These are phyloP conservation scores for Aurelia aurita complex sp. Pacific DNA, from an alignment of 30 jellyfish, hydroid and myxozoan genomes.

Conservation along the genomic window DNA sequence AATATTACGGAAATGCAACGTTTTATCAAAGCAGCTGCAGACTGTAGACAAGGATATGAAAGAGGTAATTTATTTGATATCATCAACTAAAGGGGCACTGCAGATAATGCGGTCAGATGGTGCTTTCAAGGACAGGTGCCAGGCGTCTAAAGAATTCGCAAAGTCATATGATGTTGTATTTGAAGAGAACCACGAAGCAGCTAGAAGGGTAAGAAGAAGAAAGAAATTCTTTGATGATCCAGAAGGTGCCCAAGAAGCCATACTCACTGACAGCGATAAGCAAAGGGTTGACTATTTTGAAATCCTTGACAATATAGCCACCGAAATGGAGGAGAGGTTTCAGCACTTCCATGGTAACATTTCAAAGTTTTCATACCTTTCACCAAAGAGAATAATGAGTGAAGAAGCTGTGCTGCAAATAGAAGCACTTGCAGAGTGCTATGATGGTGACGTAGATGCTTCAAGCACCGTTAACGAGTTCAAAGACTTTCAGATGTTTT, in stretches of 20 bases:
- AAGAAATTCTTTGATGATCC: conserved; percentile 17
- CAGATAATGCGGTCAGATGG: not conserved
- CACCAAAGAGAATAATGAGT: not conserved
- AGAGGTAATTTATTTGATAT: conserved; percentile 9
- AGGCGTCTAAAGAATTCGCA: not conserved
- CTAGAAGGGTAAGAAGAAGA: conserved; percentile 15
- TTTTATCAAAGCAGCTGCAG: conserved; percentile 12
- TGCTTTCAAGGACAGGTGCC: conserved; percentile 1
- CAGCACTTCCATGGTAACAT: conserved; percentile 9
- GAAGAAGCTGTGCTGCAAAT: conserved; percentile 19
- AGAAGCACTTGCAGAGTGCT: not conserved
- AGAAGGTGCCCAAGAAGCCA: not conserved
- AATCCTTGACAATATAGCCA: not conserved
- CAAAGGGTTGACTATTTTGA: not conserved
- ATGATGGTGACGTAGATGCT: not conserved
- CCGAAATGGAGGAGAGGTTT: conserved; percentile 16
- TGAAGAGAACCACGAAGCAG: conserved; percentile 12
- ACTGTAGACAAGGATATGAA: conserved; percentile 1
- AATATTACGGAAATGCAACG: not conserved
- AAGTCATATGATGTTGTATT: not conserved
- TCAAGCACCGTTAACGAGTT: conserved; percentile 12
- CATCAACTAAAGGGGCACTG: conserved; percentile 8
- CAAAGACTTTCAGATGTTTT: conserved; percentile 4
- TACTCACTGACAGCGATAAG: not conserved
- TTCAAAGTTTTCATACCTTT: conserved; percentile 1